Percentiles rank a stretch among this genome's conserved stretches.
phyloP scores from a whole-genome alignment of 2,113 vertebrate genomes.

The Oriolus oriolus region DNA sequence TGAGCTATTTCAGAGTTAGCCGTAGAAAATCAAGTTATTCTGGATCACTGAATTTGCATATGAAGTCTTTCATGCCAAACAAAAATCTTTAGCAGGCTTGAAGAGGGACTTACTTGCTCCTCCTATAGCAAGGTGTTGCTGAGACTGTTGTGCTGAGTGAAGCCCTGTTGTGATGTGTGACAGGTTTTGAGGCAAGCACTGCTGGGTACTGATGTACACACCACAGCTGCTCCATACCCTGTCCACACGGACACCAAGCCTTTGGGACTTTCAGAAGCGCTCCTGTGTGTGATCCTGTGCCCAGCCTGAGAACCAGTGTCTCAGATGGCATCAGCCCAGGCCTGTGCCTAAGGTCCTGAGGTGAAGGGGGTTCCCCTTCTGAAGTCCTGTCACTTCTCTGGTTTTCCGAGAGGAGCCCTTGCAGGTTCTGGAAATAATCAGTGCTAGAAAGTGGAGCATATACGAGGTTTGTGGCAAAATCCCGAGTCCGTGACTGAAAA shows the following conservation, averaged over 20 bases:
- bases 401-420: background rate
- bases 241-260: fast-evolving
- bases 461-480: background rate
- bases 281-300: background rate
- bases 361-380: background rate
- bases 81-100: background rate
- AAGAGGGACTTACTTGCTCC: background rate
- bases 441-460: background rate
- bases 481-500: background rate
- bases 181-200: background rate
- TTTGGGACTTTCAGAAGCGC: background rate
- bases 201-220: background rate
- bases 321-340: background rate
- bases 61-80: background rate
- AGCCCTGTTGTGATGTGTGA: background rate
- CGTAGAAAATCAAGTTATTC: background rate
- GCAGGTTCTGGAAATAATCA: background rate
- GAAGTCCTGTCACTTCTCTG: fast-evolving
- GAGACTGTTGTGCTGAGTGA: background rate
- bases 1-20: background rate
- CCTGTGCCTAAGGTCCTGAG: background rate
- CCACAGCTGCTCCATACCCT: background rate
- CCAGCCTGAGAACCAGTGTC: background rate
- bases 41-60: background rate
- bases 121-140: background rate